Evolutionary conservation across 2,888 invertebrate species (phyloP), one percentile per base, ranked within the genome.

Genomic region (Escarpia spicata): DNA sequence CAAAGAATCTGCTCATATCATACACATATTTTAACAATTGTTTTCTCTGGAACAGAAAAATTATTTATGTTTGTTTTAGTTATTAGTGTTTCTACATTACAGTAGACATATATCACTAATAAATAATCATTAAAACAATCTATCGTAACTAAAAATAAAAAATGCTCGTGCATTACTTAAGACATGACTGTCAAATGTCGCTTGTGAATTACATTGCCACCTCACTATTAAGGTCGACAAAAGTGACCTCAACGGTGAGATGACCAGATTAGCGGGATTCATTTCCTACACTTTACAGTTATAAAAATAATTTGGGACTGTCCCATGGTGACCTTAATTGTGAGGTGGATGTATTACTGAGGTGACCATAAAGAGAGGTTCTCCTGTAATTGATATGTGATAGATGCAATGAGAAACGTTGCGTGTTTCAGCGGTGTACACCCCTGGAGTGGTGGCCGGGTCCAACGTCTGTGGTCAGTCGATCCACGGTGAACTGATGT

Each of bases 391-490:
- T 26, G 26, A 19, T 26, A 19, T 26, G 2, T 75, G 75, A 6
- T 19, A 26, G 75, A 75, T 52, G 52, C 75, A 75, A 6, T 75
- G 75, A 90, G 37, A 37, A 37, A n/a, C 91, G 43, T 75, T 75
- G 43, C n/a, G 43, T 43, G 52, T 93, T 93, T 8, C 94, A 94
- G 94, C 94, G 37, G 60, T 91, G 19, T 94, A 94, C 93, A 93
- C 90, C 43, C 93, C 93, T 12, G 94, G 94, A 2, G 93, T 93
- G 19, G 93, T 92, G n/a, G 93, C 93, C 0, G 91, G 94, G 6
- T 44, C 45, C 3, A 43, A 91, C 60, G 92, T 92, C 43, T 94
- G 94, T 90, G 94, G 94, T 45, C 94, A 94, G 93, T 94, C 93
- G 31, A 93, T 94, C 89, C 75, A 92, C 92, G 93, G 94, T 31